Conservation (phyloP, 2,113 vertebrate species). For the Pelusios castaneus region DNA sequence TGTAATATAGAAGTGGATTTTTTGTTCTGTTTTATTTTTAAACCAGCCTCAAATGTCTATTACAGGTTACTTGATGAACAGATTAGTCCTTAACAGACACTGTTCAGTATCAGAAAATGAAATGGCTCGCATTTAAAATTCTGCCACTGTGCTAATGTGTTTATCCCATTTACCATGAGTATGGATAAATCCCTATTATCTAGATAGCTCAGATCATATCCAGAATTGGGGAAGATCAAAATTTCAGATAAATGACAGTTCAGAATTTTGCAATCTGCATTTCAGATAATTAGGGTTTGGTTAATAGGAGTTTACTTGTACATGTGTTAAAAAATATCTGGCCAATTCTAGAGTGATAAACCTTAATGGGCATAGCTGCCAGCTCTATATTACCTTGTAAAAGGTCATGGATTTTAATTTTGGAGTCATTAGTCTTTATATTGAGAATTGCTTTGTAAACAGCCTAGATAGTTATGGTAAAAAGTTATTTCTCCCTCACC, state of each 20-base stretch:
- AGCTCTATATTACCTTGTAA: neutral
- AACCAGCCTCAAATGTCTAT: neutral
- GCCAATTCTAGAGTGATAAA: neutral
- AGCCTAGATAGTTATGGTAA: neutral
- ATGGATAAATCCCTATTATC: neutral
- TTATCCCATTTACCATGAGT: neutral
- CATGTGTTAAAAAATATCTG: neutral
- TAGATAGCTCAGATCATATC: neutral
- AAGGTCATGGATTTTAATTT: neutral
- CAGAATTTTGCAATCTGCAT: neutral
- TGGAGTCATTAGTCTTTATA: neutral
- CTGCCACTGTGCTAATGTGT: neutral
- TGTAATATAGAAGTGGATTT: neutral
- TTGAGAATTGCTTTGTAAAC: neutral
- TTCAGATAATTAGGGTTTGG: too few relatives aligned
- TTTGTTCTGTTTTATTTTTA: too few relatives aligned
- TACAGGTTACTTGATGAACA: neutral
- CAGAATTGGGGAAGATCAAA: neutral
- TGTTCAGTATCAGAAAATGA: neutral
- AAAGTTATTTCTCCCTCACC: neutral
- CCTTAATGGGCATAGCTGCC: neutral
- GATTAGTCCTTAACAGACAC: neutral
- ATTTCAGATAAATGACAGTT: neutral
- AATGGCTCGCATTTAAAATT: neutral
- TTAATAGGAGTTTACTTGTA: neutral